Percentiles rank a stretch among this genome's conserved stretches.
These are phyloP conservation scores for Kryptolebias ocellatus DNA, from an alignment of 2,797 vertebrate genomes.

Conservation along the genomic window DNA sequence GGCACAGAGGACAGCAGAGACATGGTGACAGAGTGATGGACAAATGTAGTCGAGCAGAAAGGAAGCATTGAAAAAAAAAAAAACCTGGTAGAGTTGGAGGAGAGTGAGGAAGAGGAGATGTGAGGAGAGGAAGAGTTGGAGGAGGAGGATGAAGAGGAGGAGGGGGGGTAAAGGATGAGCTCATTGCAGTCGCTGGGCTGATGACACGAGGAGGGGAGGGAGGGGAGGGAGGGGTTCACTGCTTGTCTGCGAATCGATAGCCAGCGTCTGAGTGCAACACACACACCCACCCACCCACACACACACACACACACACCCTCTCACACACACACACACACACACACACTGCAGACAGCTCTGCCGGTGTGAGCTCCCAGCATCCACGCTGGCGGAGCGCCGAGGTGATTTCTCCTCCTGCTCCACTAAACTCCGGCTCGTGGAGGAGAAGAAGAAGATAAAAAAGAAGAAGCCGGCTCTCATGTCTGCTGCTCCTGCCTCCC, in stretches of 20 bases:
- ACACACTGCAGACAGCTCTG: slow-evolving; percentile 55
- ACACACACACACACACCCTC: slow-evolving; percentile 37
- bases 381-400: slow-evolving; percentile 18
- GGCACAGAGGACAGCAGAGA: slow-evolving; percentile 20
- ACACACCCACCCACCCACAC: slow-evolving; percentile 32
- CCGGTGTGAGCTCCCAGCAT: slow-evolving; percentile 36
- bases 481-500: slow-evolving; percentile 47
- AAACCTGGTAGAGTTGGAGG: slow-evolving; percentile 46
- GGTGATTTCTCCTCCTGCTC: neutral
- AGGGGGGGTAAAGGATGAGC: slow-evolving; percentile 85
- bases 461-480: slow-evolving; percentile 42
- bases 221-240: slow-evolving; percentile 49
- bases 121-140: slow-evolving; percentile 15
- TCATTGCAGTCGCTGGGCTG: slow-evolving; percentile 92
- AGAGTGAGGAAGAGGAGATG: slow-evolving; percentile 12
- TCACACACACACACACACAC: slow-evolving; percentile 43
- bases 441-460: slow-evolving; percentile 35
- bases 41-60: slow-evolving; percentile 45
- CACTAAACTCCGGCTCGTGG: slow-evolving; percentile 27
- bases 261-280: slow-evolving; percentile 77
- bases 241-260: slow-evolving; percentile 77
- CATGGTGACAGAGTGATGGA: slow-evolving; percentile 53
- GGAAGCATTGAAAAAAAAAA: slow-evolving; percentile 23
- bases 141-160: neutral
- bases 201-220: slow-evolving; percentile 80